A percentile compares a stretch with the other conserved stretches of the same genome.
phyloP scores from a whole-genome alignment of 2,113 vertebrate species.

The Argyrosomus japonicus region DNA sequence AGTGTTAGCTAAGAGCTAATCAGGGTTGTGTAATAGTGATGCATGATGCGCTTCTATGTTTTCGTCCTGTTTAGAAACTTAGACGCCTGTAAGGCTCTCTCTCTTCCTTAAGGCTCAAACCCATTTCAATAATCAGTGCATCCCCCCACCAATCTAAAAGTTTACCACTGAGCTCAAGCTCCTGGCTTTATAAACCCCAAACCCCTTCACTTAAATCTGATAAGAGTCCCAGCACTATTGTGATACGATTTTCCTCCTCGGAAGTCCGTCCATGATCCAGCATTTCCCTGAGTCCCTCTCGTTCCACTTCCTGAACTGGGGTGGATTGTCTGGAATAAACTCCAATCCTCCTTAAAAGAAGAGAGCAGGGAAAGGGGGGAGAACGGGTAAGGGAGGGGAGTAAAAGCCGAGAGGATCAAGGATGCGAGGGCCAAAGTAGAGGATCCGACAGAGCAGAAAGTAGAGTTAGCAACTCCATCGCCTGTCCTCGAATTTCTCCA shows the following conservation, averaged over 20 bases:
- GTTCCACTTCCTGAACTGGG: constrained; percentile 81
- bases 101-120: constrained; percentile 40
- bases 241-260: constrained; percentile 76
- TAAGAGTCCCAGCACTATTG: constrained; percentile 80
- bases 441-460: constrained; percentile 68
- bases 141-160: constrained; percentile 54
- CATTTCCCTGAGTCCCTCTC: constrained; percentile 78
- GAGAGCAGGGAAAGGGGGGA: constrained; percentile 29
- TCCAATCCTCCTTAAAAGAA: constrained; percentile 83
- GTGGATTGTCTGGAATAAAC: constrained; percentile 84
- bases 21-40: constrained; percentile 12
- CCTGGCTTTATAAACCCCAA: constrained; percentile 70
- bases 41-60: constrained; percentile 21
- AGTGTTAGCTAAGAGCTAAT: constrained; percentile 34
- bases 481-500: constrained; percentile 44
- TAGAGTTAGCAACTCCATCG: constrained; percentile 64
- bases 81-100: constrained; percentile 37
- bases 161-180: constrained; percentile 70
- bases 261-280: constrained; percentile 79
- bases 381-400: neutral
- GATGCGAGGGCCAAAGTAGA: constrained; percentile 72
- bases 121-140: constrained; percentile 66
- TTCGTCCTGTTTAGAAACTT: constrained; percentile 26
- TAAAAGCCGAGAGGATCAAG: constrained; percentile 80
- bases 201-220: constrained; percentile 81